phyloP scores from a whole-genome alignment of 2,113 vertebrate species.

The Hyla sarda region DNA sequence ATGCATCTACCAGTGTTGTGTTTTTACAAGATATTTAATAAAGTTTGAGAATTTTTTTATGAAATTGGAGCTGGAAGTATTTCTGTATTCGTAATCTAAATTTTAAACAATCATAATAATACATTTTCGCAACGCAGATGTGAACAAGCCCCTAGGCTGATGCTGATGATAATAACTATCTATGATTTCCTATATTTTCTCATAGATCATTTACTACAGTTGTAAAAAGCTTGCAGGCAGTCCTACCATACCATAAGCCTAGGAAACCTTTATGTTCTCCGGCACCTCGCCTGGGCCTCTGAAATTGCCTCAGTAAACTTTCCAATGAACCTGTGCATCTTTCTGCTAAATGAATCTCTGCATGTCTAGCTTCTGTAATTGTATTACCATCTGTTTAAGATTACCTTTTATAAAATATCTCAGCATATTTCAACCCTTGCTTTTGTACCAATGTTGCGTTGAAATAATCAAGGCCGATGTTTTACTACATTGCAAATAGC shows the following conservation, averaged over 20 bases:
- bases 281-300: slow-evolving; percentile 47
- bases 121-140: too few relatives aligned
- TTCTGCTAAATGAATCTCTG: slow-evolving; percentile 58
- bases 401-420: slow-evolving; percentile 52
- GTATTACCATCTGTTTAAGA: slow-evolving; percentile 57
- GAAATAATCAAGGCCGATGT: slow-evolving; percentile 34
- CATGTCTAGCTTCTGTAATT: slow-evolving; percentile 59
- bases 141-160: too few relatives aligned
- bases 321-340: slow-evolving; percentile 60
- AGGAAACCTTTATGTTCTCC: slow-evolving; percentile 8
- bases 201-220: neutral
- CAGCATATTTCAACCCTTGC: slow-evolving; percentile 39
- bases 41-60: too few relatives aligned
- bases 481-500: slow-evolving; percentile 38
- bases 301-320: slow-evolving; percentile 55
- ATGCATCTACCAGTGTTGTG: too few relatives aligned
- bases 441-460: slow-evolving; percentile 32
- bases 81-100: too few relatives aligned
- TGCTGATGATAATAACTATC: neutral
- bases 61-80: too few relatives aligned
- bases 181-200: slow-evolving; percentile 1
- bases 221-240: neutral
- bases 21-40: too few relatives aligned
- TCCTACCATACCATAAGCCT: neutral
- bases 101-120: too few relatives aligned